Percentiles rank a stretch among this genome's conserved stretches.
Conservation (phyloP, 2,888 invertebrate species). For the Urechis unicinctus region DNA sequence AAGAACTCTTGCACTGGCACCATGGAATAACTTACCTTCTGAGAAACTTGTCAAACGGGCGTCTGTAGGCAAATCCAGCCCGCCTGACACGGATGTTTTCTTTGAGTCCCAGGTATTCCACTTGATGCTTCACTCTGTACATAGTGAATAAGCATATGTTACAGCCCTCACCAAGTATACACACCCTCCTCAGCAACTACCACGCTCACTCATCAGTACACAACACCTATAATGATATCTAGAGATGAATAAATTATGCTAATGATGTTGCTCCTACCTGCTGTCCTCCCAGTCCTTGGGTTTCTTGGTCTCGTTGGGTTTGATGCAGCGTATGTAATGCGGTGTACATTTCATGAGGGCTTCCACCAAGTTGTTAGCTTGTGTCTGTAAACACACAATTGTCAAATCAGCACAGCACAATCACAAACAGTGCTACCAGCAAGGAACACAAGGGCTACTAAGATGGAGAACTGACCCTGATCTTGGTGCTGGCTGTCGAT, state of each 20-base stretch:
- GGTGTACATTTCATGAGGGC: slow-evolving; percentile 64
- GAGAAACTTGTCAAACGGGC: slow-evolving; percentile 61
- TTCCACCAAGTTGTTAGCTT: slow-evolving; percentile 62
- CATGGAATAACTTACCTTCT: slow-evolving; percentile 49
- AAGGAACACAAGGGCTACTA: not conserved
- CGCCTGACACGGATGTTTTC: slow-evolving; percentile 64
- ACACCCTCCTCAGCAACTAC: not conserved
- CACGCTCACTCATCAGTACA: no score
- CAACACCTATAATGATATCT: not conserved
- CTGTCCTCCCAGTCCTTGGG: slow-evolving; percentile 62
- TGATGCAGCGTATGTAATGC: slow-evolving; percentile 66
- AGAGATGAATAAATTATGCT: not conserved
- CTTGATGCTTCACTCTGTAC: slow-evolving; percentile 60
- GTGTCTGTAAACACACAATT: slow-evolving; percentile 48
- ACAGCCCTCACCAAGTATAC: not conserved
- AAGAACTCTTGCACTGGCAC: not conserved
- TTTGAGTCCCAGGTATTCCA: slow-evolving; percentile 64
- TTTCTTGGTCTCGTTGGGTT: slow-evolving; percentile 65
- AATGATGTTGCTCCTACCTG: slow-evolving; percentile 31
- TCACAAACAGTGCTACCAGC: not conserved
- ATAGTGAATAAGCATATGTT: no score
- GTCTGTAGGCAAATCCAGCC: slow-evolving; percentile 64
- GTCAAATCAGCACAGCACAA: not conserved
- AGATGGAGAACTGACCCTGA: slow-evolving; percentile 53
- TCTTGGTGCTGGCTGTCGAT: slow-evolving; percentile 63